phyloP scores from a whole-genome alignment of 2,888 invertebrate genomes.

The Schizaphis graminum region DNA sequence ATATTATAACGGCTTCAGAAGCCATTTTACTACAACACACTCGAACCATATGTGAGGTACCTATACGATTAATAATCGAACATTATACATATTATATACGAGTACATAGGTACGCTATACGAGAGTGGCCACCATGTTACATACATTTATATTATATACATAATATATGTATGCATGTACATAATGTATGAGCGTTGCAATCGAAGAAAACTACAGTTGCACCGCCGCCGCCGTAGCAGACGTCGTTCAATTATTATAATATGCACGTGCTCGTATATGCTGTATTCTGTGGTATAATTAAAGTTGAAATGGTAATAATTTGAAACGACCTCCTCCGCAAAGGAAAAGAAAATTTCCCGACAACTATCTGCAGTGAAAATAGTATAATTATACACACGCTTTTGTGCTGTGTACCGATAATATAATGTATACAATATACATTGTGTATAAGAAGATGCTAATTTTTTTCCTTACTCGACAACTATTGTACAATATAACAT shows the following conservation, averaged over 20 bases:
- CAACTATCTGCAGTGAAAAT: not conserved
- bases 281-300: not conserved
- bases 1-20: constrained; percentile 7
- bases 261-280: not conserved
- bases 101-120: not conserved
- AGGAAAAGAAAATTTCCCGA: not conserved
- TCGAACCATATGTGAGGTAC: not conserved
- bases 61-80: constrained; percentile 16
- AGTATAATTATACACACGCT: not conserved
- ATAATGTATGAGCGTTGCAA: not conserved
- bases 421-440: not conserved
- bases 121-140: not conserved
- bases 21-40: constrained; percentile 9
- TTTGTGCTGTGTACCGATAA: not conserved
- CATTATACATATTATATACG: not conserved
- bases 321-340: not conserved
- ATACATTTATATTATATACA: not conserved
- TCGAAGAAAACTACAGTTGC: not conserved
- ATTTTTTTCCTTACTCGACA: constrained; percentile 3
- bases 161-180: not conserved
- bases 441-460: not conserved
- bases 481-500: not conserved
- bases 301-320: not conserved
- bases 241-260: constrained; percentile 10
- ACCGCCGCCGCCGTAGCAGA: not conserved